Evolutionary conservation across 2,113 vertebrate species (phyloP).

Genomic region (Poicephalus gulielmi): DNA sequence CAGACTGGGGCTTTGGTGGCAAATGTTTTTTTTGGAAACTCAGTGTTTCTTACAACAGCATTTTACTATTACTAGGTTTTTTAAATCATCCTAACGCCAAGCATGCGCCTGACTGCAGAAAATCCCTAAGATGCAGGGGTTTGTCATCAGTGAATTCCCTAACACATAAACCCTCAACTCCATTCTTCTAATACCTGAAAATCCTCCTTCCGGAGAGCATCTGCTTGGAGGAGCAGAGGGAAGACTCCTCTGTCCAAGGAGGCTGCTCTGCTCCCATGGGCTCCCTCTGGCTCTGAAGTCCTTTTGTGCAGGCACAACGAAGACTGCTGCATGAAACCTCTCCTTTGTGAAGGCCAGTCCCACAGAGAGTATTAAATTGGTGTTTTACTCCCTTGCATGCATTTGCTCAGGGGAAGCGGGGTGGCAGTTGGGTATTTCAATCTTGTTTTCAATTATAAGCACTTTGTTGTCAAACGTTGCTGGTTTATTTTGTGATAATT

Average conservation of each 20-base stretch:
- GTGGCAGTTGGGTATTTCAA: constrained; percentile 22
- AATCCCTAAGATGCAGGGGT: not conserved
- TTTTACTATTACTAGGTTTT: not conserved
- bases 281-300: not conserved
- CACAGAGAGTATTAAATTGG: not conserved
- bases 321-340: not conserved
- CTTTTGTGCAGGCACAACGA: fast-evolving
- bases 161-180: not conserved
- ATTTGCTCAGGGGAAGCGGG: not conserved
- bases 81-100: not conserved
- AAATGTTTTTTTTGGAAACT: not conserved
- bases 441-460: constrained; percentile 54
- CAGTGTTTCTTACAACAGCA: not conserved
- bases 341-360: not conserved
- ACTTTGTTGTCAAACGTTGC: constrained; percentile 13
- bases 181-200: not conserved
- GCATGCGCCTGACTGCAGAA: not conserved
- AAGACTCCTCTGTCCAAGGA: fast-evolving
- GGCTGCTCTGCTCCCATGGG: not conserved
- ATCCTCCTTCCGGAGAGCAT: not conserved
- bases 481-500: constrained; percentile 59
- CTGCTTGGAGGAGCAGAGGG: not conserved
- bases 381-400: not conserved
- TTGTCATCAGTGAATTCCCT: not conserved
- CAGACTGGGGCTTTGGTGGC: not conserved